A percentile compares a stretch with the other conserved stretches of the same genome.
phyloP scores from a whole-genome alignment of 2,888 invertebrate genomes.

The Idaea straminata region DNA sequence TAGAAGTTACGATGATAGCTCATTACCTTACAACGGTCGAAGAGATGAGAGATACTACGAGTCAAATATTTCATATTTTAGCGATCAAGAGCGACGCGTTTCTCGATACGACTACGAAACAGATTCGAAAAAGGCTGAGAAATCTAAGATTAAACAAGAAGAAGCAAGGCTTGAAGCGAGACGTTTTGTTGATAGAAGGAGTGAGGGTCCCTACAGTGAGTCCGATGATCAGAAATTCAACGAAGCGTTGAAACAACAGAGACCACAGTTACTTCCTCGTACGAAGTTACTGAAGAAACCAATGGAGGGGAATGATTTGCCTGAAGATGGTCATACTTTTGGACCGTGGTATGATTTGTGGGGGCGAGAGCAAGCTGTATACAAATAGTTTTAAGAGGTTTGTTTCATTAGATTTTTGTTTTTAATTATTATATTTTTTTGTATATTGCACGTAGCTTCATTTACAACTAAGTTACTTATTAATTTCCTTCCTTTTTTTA shows the following conservation, averaged over 20 bases:
- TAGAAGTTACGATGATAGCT: conserved; percentile 72
- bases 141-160: conserved; percentile 73
- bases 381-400: conserved; percentile 65
- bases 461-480: neutral
- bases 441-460: neutral
- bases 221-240: conserved; percentile 81
- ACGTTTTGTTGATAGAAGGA: conserved; percentile 62
- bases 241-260: conserved; percentile 71
- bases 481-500: neutral
- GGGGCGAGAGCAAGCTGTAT: conserved; percentile 86
- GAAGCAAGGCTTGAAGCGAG: conserved; percentile 71
- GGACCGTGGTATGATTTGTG: conserved; percentile 95
- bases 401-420: neutral
- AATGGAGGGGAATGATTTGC: conserved; percentile 68
- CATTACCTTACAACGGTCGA: conserved; percentile 64
- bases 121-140: conserved; percentile 77
- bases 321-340: conserved; percentile 85
- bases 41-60: conserved; percentile 72
- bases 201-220: conserved; percentile 71
- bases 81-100: conserved; percentile 64
- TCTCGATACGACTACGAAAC: conserved; percentile 75
- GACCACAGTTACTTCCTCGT: conserved; percentile 83
- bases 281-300: conserved; percentile 84
- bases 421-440: neutral
- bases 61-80: conserved; percentile 72